These are phyloP conservation scores for Drosophila burlai DNA, from an alignment of 1,140 invertebrate species.

Conservation along the genomic window DNA sequence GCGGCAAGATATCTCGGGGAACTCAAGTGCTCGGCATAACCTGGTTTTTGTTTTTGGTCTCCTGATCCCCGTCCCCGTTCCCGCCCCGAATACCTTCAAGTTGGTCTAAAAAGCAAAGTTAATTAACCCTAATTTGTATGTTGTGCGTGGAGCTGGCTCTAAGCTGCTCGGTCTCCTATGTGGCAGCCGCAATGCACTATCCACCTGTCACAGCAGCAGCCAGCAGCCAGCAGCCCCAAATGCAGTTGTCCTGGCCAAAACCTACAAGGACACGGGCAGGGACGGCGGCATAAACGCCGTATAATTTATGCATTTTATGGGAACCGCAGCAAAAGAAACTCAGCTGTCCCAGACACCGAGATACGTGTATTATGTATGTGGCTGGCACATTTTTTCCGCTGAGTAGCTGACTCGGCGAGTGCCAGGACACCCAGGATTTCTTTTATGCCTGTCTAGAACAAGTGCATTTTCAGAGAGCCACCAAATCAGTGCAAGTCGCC, in stretches of 20 bases:
- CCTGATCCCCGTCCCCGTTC: background rate
- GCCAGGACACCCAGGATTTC: constrained; percentile 4
- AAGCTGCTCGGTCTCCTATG: constrained; percentile 25
- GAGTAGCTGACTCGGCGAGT: constrained; percentile 54
- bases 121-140: constrained; percentile 78
- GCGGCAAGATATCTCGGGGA: constrained; percentile 8
- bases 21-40: constrained; percentile 54
- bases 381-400: constrained; percentile 43
- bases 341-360: constrained; percentile 74
- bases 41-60: constrained; percentile 41
- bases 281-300: constrained; percentile 64
- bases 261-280: constrained; percentile 8
- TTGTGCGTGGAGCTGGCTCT: constrained; percentile 31
- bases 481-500: constrained; percentile 53
- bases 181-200: constrained; percentile 51
- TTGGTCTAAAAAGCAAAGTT: constrained; percentile 63
- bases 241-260: constrained; percentile 20
- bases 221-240: constrained; percentile 14
- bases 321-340: constrained; percentile 71
- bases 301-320: constrained; percentile 83
- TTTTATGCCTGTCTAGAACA: constrained; percentile 8
- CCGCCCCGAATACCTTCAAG: constrained; percentile 21
- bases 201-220: constrained; percentile 56
- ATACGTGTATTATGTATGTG: constrained; percentile 79
- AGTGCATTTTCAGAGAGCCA: constrained; percentile 27